These are phyloP conservation scores for Byasa hedistus DNA, from an alignment of 2,888 invertebrate genomes.

Conservation along the genomic window DNA sequence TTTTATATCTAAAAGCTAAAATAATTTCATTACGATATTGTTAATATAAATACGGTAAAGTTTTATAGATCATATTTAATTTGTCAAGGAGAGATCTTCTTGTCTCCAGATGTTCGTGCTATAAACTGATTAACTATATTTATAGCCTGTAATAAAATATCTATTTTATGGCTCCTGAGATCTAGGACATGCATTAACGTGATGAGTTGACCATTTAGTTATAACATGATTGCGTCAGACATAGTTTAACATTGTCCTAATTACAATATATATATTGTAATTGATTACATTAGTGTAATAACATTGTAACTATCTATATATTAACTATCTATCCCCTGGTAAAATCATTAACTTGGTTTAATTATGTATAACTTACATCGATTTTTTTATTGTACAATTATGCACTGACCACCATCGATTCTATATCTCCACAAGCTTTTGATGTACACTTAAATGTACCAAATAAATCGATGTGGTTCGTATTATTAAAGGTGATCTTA, in stretches of 20 bases:
- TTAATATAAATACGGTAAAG: background rate
- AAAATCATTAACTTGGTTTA: too few relatives aligned
- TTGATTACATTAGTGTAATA: background rate
- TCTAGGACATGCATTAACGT: conserved; percentile 18
- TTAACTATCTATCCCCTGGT: background rate
- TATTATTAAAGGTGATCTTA: too few relatives aligned
- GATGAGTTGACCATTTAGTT: conserved; percentile 15
- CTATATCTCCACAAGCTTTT: too few relatives aligned
- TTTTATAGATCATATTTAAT: background rate
- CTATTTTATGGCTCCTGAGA: conserved; percentile 8
- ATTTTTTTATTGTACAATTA: too few relatives aligned
- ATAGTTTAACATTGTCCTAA: background rate
- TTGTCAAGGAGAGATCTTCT: conserved; percentile 2
- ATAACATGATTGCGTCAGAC: background rate
- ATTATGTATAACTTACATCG: too few relatives aligned
- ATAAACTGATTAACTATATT: conserved; percentile 26
- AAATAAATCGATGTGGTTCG: too few relatives aligned
- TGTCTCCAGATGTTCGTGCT: conserved; percentile 19
- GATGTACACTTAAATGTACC: too few relatives aligned
- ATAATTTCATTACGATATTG: background rate
- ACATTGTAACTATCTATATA: background rate
- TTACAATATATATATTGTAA: too few relatives aligned
- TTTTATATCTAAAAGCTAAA: background rate
- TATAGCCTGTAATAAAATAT: conserved; percentile 25
- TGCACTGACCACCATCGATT: too few relatives aligned